Conservation (phyloP, 2,888 invertebrate genomes). For the Zeuzera pyrina region DNA sequence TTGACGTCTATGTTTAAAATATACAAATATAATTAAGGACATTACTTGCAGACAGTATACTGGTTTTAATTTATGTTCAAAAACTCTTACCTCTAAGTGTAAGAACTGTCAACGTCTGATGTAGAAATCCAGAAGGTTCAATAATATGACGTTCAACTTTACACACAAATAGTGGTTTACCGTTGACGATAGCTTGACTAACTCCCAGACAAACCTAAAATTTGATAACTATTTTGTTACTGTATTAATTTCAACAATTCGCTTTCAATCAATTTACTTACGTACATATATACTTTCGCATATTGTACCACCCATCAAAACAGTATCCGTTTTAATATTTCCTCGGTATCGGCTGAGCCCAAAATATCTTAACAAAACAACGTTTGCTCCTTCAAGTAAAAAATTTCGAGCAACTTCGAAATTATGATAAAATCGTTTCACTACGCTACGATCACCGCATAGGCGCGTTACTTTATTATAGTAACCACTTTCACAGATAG, state of each 20-base stretch:
- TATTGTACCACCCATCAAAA: slow-evolving; percentile 73
- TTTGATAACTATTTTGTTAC: background rate
- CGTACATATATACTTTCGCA: slow-evolving; percentile 75
- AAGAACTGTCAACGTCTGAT: slow-evolving; percentile 69
- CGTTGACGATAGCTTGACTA: slow-evolving; percentile 64
- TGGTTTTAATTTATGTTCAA: too few relatives aligned
- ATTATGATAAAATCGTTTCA: slow-evolving; percentile 64
- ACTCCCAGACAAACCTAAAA: slow-evolving; percentile 65
- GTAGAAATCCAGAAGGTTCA: slow-evolving; percentile 65
- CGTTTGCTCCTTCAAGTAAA: slow-evolving; percentile 76
- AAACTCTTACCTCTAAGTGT: slow-evolving; percentile 67
- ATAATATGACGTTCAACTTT: slow-evolving; percentile 74
- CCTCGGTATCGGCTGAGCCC: slow-evolving; percentile 69
- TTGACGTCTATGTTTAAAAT: too few relatives aligned
- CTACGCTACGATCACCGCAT: slow-evolving; percentile 52
- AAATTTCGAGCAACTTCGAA: slow-evolving; percentile 62
- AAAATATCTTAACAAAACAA: slow-evolving; percentile 74
- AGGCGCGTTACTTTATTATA: slow-evolving; percentile 66
- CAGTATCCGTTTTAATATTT: slow-evolving; percentile 65
- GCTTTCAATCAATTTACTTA: background rate
- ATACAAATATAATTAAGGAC: too few relatives aligned
- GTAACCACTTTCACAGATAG: slow-evolving; percentile 69
- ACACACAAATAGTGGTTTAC: slow-evolving; percentile 64
- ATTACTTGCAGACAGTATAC: too few relatives aligned
- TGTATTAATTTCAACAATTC: background rate